Conservation (phyloP, 2,888 invertebrate species). For the Petrophora chlorosata region DNA sequence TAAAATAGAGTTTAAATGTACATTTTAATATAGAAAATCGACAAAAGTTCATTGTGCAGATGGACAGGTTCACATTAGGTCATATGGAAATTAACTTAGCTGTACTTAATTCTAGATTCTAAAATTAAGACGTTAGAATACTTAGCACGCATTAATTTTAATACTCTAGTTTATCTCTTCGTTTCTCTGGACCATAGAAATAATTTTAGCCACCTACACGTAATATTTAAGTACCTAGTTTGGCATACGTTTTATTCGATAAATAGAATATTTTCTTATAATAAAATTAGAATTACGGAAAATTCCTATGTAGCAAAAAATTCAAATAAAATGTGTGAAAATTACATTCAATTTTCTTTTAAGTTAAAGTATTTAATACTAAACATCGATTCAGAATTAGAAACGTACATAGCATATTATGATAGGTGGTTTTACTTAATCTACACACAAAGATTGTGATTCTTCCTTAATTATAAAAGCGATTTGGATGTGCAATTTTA, state of each 20-base stretch:
- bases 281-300: constrained; percentile 58
- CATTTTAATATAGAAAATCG: constrained; percentile 63
- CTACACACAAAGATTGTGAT: constrained; percentile 16
- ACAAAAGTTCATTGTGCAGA: constrained; percentile 51
- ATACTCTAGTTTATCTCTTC: constrained; percentile 50
- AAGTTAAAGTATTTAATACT: constrained; percentile 35
- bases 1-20: constrained; percentile 73
- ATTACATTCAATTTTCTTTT: constrained; percentile 65
- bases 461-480: constrained; percentile 28
- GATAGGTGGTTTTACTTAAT: constrained; percentile 4
- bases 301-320: constrained; percentile 68
- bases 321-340: constrained; percentile 76
- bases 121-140: constrained; percentile 67
- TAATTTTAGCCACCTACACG: constrained; percentile 51
- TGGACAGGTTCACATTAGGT: constrained; percentile 51
- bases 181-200: constrained; percentile 55
- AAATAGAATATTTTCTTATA: constrained; percentile 32
- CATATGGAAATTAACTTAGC: constrained; percentile 37
- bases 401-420: background rate
- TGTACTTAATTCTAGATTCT: constrained; percentile 46
- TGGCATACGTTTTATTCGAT: constrained; percentile 55
- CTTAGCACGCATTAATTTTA: constrained; percentile 51
- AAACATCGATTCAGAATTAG: constrained; percentile 2
- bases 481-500: constrained; percentile 24
- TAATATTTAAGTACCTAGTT: constrained; percentile 55